phyloP scores from a whole-genome alignment of 1,140 invertebrate genomes.

The Littorina saxatilis region DNA sequence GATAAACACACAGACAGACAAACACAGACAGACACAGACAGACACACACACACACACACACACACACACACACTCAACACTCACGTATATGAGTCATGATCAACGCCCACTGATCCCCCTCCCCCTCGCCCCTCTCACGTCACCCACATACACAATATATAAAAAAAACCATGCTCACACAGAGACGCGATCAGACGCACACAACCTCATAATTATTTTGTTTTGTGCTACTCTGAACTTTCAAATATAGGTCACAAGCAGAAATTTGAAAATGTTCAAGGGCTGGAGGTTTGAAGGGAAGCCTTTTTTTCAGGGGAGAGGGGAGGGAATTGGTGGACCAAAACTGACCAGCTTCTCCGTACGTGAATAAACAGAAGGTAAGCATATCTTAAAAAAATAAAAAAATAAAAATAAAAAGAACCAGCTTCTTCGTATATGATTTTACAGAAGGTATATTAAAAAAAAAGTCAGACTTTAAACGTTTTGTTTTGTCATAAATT shows the following conservation, averaged over 20 bases:
- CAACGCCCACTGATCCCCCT: not conserved
- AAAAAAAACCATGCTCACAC: not conserved
- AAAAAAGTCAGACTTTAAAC: too few relatives aligned
- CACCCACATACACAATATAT: not conserved
- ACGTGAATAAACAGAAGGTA: too few relatives aligned
- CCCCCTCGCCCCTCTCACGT: not conserved
- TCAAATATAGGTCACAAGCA: not conserved
- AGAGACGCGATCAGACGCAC: not conserved
- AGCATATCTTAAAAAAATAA: too few relatives aligned
- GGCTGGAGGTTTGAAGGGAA: too few relatives aligned
- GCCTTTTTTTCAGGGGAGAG: too few relatives aligned
- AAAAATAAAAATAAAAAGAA: too few relatives aligned
- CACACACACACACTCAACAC: slow-evolving; percentile 3
- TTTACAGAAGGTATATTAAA: too few relatives aligned
- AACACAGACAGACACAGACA: slow-evolving; percentile 2
- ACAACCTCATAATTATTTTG: not conserved
- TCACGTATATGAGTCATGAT: not conserved
- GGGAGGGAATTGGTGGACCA: too few relatives aligned
- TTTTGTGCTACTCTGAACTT: not conserved
- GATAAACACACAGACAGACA: slow-evolving; percentile 10
- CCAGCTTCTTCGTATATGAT: too few relatives aligned
- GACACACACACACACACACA: slow-evolving; percentile 22
- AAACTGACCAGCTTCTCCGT: too few relatives aligned
- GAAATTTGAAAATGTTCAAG: not conserved
- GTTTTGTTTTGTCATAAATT: too few relatives aligned